Evolutionary conservation across 2,113 vertebrate genomes (phyloP).

Genomic region (Dicaeum eximium): DNA sequence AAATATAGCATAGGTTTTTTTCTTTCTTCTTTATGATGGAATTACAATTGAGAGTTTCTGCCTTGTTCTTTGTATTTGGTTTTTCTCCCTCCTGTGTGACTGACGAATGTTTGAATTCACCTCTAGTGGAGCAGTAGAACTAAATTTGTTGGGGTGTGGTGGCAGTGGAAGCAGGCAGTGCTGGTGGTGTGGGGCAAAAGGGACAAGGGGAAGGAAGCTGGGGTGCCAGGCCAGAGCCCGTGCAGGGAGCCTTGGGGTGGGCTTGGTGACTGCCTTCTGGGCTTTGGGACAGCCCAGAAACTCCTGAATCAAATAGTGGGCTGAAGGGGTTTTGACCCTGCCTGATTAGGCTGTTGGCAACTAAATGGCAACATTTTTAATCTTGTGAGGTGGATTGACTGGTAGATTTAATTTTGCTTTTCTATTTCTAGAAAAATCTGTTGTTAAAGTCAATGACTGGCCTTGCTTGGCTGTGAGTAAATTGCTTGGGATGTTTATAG

Average conservation of each 20-base stretch:
- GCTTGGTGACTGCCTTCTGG: fast-evolving
- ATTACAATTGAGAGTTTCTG: background rate
- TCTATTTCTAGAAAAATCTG: background rate
- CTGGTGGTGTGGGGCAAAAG: background rate
- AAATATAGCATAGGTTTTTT: background rate
- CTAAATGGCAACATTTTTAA: background rate
- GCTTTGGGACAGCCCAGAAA: background rate
- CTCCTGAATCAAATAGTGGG: fast-evolving
- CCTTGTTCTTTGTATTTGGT: fast-evolving
- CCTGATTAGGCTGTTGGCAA: background rate
- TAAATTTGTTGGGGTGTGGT: fast-evolving
- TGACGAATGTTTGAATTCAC: background rate
- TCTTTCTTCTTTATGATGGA: background rate
- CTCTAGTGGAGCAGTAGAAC: fast-evolving
- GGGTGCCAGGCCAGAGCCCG: background rate
- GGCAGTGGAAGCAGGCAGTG: background rate
- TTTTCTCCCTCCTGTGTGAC: background rate
- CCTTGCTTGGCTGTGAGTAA: background rate
- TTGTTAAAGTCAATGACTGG: background rate
- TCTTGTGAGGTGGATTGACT: background rate
- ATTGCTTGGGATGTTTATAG: background rate
- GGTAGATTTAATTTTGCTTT: background rate
- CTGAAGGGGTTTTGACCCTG: background rate
- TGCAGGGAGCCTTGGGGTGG: fast-evolving
- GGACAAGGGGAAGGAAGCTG: background rate